Evolutionary conservation across 2,113 vertebrate species (phyloP).

Genomic region (Dendrocopos noguchii): DNA sequence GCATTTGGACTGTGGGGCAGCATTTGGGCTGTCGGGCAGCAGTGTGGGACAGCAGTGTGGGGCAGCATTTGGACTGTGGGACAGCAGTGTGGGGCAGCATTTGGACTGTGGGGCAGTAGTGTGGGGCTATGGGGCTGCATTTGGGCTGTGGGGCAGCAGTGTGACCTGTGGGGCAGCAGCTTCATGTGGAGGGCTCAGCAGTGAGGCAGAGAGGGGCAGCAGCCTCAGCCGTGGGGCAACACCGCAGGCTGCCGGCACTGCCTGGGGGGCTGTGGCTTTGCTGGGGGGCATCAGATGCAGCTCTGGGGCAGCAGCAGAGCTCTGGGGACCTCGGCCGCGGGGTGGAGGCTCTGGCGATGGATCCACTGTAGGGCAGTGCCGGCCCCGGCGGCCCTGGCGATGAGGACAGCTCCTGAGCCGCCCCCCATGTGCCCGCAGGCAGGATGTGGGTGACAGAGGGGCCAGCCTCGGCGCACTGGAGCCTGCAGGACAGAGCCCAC

Average conservation of each 20-base stretch:
- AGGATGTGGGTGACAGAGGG: slow-evolving; percentile 56
- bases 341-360: neutral
- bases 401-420: neutral
- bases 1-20: neutral
- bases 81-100: no score
- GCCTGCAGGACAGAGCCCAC: neutral
- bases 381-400: neutral
- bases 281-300: neutral
- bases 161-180: neutral
- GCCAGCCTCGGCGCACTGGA: slow-evolving; percentile 14
- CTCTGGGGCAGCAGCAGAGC: neutral
- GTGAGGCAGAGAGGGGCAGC: neutral
- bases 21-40: neutral
- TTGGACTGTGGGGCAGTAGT: neutral
- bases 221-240: neutral
- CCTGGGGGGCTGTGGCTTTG: neutral
- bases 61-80: no score
- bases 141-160: neutral
- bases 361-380: neutral
- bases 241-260: neutral
- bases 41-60: no score
- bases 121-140: neutral
- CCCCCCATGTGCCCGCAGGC: neutral
- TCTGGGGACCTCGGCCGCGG: neutral
- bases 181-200: neutral